Evolutionary conservation across 1,140 invertebrate species (phyloP).

Genomic region (Caenorhabditis latens): DNA sequence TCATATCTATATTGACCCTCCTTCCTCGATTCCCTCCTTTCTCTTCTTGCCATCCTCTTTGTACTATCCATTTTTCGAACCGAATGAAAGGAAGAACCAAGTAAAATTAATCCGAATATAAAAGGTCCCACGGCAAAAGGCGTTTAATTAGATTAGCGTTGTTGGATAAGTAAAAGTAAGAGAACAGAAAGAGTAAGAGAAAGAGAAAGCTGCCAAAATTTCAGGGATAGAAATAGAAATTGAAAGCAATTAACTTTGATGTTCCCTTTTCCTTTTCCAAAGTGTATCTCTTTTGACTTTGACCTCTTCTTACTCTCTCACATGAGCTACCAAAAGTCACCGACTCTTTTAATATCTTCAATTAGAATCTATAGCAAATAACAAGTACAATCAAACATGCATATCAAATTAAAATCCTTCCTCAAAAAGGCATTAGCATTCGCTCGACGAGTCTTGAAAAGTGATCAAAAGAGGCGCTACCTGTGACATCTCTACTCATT

Average conservation of each 20-base stretch:
- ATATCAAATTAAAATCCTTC: neutral
- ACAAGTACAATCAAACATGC: neutral
- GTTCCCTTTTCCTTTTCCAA: neutral
- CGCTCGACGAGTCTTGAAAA: conserved; percentile 19
- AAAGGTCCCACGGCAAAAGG: conserved; percentile 39
- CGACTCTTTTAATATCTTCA: conserved; percentile 46
- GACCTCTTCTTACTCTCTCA: neutral
- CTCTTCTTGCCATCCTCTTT: neutral
- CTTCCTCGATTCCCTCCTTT: neutral
- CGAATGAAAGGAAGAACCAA: neutral
- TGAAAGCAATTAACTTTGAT: conserved; percentile 54
- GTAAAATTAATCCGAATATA: conserved; percentile 33
- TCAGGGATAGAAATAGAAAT: conserved; percentile 26
- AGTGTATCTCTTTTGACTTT: neutral
- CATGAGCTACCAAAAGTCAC: neutral
- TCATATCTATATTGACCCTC: conserved; percentile 54
- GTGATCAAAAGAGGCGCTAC: conserved; percentile 47
- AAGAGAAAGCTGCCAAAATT: conserved; percentile 43
- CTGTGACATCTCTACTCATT: conserved; percentile 51
- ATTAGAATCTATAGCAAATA: conserved; percentile 11
- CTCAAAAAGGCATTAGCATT: neutral
- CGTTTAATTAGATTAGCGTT: conserved; percentile 41
- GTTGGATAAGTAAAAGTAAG: neutral
- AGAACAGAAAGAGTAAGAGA: neutral
- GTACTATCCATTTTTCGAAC: conserved; percentile 43